Evolutionary conservation across 2,797 vertebrate genomes (phyloP), one percentile per base, ranked within the genome.

Genomic region (Eremophila alpestris): DNA sequence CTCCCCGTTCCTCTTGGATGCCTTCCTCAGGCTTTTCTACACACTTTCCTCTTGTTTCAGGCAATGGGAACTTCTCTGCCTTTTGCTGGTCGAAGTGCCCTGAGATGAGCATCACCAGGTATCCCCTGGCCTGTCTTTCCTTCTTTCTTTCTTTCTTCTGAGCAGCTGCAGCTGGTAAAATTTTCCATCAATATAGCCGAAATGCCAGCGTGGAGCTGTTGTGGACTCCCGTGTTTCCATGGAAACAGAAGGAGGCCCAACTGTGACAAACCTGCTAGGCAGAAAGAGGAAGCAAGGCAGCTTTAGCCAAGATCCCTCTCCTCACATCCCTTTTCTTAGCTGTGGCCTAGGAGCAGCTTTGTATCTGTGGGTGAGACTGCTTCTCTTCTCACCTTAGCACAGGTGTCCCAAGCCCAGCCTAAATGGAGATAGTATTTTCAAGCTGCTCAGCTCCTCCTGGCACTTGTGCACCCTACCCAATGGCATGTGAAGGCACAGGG

Each of bases 161-260:
- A 94, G 83, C 83, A 86, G 81, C 84, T 94, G 92, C 73, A 87
- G 87, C 78, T 78, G 89, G 81, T 78, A 96, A 92, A 89, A 86
- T 95, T 94, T 94, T 93, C 96, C 29, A 3, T 95, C 93, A 94
- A 41, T 89, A 93, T 43, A 94, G 83, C 86, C 0, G 17, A 97
- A 96, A 97, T 81, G 64, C 93, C 90, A 83, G 90, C 0, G 5
- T 21, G 16, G 81, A 96, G 94, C 96, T 94, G 94, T 90, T 96
- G 94, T 96, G 96, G 96, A 94, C 96, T 97, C 91, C 83, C 5
- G 2, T 22, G 96, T 97, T 97, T 94, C 96, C 94, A 96, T 96
- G 94, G 96, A 93, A 97, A 97, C 96, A 84, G 89, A 20, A 96
- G 92, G 93, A 97, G 96, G 94, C 93, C 94, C 94, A 88, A 95